phyloP scores from a whole-genome alignment of 2,797 vertebrate species.

The Falco berigora region DNA sequence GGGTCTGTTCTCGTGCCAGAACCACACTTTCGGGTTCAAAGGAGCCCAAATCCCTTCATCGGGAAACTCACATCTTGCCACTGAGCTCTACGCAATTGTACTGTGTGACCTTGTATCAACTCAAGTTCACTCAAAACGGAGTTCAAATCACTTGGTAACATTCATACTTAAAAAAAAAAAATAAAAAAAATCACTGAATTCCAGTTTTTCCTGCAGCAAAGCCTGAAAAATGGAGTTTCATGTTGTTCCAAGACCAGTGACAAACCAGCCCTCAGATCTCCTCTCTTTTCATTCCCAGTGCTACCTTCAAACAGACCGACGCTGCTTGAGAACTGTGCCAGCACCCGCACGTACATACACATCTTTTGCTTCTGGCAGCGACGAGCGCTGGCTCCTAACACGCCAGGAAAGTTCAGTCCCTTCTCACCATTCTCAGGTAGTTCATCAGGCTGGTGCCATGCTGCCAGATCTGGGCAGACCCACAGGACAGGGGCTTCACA shows the following conservation, averaged over 20 bases:
- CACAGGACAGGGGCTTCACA: conserved; percentile 93
- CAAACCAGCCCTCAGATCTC: not conserved
- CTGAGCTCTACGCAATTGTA: not conserved
- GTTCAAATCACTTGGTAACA: not conserved
- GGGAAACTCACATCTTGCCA: not conserved
- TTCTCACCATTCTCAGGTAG: conserved; percentile 97
- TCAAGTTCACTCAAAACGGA: not conserved
- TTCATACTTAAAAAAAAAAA: not conserved
- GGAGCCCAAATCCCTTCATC: not conserved
- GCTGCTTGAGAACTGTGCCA: not conserved
- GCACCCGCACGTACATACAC: not conserved
- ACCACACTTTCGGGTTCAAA: not conserved
- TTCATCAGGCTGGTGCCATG: conserved; percentile 99
- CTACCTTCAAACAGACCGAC: not conserved
- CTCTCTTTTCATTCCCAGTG: not conserved
- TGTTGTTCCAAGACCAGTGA: not conserved
- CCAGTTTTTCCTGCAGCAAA: not conserved
- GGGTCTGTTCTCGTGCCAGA: not conserved
- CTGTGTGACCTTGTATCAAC: not conserved
- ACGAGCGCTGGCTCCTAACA: not conserved
- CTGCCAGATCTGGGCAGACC: conserved; percentile 98
- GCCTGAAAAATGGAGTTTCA: not conserved
- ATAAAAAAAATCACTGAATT: not conserved
- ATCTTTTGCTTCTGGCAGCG: not conserved
- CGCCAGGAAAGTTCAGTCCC: not conserved